Conservation (phyloP, 1,140 invertebrate species). For the Megathymus violae region DNA sequence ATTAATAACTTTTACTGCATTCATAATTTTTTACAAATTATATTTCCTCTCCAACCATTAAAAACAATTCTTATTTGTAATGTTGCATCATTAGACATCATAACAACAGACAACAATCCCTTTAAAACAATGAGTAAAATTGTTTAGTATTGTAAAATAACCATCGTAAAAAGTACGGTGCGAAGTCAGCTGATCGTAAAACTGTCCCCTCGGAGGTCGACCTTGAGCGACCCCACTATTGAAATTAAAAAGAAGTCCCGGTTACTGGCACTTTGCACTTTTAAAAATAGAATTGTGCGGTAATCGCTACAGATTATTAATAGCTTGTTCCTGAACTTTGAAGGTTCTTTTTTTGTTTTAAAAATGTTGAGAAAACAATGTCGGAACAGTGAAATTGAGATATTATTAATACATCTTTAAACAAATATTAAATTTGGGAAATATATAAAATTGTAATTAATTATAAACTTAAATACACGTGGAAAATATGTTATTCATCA, state of each 20-base stretch:
- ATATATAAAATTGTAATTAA: too few species aligned
- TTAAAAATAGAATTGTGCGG: slow-evolving; percentile 67
- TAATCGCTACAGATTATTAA: slow-evolving; percentile 37
- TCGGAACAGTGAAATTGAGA: background rate
- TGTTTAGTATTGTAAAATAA: slow-evolving; percentile 21
- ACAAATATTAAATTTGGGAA: too few species aligned
- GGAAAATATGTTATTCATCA: too few species aligned
- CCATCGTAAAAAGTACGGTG: slow-evolving; percentile 32
- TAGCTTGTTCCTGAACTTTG: slow-evolving; percentile 20
- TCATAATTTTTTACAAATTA: too few species aligned
- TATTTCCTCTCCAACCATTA: too few species aligned
- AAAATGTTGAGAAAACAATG: slow-evolving; percentile 16
- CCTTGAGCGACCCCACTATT: slow-evolving; percentile 81
- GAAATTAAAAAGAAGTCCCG: slow-evolving; percentile 79
- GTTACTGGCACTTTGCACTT: slow-evolving; percentile 81
- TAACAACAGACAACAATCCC: slow-evolving; percentile 1
- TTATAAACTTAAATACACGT: too few species aligned
- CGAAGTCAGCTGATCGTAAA: slow-evolving; percentile 73
- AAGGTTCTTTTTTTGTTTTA: slow-evolving; percentile 20
- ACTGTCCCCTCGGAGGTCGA: slow-evolving; percentile 68
- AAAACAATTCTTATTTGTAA: background rate
- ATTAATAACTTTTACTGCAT: too few species aligned
- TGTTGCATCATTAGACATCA: background rate
- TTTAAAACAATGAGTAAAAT: background rate
- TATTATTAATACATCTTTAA: too few species aligned